A percentile compares a stretch with the other conserved stretches of the same genome.
Evolutionary conservation across 2,113 vertebrate genomes (phyloP).

Genomic region (Anser brachyrhynchus): DNA sequence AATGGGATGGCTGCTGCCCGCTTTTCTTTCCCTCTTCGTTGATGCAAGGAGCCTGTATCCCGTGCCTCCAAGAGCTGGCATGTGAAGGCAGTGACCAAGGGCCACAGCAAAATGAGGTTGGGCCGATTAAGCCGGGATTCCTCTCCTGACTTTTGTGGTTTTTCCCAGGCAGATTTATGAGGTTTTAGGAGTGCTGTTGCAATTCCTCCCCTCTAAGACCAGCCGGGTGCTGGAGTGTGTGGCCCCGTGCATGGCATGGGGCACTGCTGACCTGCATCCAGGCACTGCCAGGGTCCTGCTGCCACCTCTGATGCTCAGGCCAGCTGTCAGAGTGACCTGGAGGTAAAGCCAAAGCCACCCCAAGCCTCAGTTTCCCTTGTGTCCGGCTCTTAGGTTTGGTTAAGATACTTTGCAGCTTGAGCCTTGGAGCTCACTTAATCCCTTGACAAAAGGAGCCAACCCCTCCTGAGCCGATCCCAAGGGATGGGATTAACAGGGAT

Average conservation of each 20-base stretch:
- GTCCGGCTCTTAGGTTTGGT: neutral
- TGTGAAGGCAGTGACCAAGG: neutral
- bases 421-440: slow-evolving; percentile 59
- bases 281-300: neutral
- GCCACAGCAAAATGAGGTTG: neutral
- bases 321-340: neutral
- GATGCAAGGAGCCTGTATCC: neutral
- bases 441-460: slow-evolving; percentile 48
- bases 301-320: accelerated
- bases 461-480: slow-evolving; percentile 50
- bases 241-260: accelerated
- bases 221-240: neutral
- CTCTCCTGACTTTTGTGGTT: neutral
- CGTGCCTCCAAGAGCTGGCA: neutral
- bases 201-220: neutral
- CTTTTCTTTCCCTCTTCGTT: neutral
- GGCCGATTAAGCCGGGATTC: neutral
- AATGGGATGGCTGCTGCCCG: neutral
- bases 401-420: slow-evolving; percentile 6
- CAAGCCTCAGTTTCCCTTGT: neutral
- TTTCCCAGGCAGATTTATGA: neutral
- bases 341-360: neutral
- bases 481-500: slow-evolving; percentile 47
- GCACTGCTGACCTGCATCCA: neutral
- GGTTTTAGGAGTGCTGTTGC: neutral